phyloP scores from a whole-genome alignment of 2,113 vertebrate species.

The Podocnemis expansa region DNA sequence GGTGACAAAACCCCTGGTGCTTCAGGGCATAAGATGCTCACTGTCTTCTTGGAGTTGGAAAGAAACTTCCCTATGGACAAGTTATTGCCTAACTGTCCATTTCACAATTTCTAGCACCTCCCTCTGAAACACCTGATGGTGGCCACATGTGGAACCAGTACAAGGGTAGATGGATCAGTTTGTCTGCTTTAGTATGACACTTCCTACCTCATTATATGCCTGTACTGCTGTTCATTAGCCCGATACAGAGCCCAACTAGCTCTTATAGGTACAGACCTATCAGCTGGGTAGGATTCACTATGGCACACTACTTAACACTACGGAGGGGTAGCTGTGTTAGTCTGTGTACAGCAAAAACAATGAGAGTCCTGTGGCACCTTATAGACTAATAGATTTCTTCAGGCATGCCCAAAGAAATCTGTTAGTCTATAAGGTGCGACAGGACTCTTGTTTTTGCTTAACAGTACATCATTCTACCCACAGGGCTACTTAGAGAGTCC shows the following conservation, averaged over 20 bases:
- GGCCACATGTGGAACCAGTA: neutral
- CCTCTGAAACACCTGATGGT: neutral
- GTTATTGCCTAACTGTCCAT: neutral
- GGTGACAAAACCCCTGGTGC: neutral
- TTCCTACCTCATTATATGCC: neutral
- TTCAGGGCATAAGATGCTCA: neutral
- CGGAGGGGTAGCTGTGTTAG: too few species aligned
- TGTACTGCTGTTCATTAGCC: neutral
- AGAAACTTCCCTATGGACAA: neutral
- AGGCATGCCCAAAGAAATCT: too few species aligned
- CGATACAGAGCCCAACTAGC: neutral
- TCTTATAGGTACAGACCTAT: neutral
- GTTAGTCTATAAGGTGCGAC: too few species aligned
- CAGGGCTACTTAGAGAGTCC: neutral
- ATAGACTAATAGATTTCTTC: too few species aligned
- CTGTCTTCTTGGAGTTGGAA: neutral
- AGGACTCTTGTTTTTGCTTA: too few species aligned
- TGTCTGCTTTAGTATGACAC: neutral
- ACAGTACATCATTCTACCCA: neutral
- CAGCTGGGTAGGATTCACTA: neutral
- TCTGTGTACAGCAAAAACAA: too few species aligned
- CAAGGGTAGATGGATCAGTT: neutral
- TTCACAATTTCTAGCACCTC: constrained; percentile 1
- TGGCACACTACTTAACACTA: neutral
- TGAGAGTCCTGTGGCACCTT: too few species aligned